These are phyloP conservation scores for Drosophila atripex DNA, from an alignment of 2,888 invertebrate species.

Conservation along the genomic window DNA sequence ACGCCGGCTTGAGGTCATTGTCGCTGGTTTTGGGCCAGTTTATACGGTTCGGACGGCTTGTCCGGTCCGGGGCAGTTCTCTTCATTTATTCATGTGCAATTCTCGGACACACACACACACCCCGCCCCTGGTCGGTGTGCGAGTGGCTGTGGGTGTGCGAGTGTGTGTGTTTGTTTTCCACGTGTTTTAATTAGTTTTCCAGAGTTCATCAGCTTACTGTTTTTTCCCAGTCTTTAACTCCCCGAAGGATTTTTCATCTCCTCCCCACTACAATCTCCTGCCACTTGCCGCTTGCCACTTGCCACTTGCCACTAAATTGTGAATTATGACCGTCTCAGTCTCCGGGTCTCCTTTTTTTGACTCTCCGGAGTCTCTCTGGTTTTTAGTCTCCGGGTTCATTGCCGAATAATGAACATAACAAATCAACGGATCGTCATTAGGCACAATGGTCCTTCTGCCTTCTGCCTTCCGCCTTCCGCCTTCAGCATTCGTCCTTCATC, in stretches of 20 bases:
- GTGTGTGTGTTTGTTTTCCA: constrained; percentile 65
- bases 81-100: constrained; percentile 67
- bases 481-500: background rate
- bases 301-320: constrained; percentile 37
- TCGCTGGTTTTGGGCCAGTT: constrained; percentile 18
- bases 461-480: background rate
- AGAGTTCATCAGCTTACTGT: constrained; percentile 68
- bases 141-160: constrained; percentile 22
- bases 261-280: constrained; percentile 4
- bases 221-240: background rate
- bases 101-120: constrained; percentile 27
- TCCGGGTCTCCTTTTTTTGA: background rate
- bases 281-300: constrained; percentile 1
- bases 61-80: constrained; percentile 27
- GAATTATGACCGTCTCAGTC: constrained; percentile 46
- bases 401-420: constrained; percentile 74
- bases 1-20: constrained; percentile 24
- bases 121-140: constrained; percentile 9
- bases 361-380: constrained; percentile 2
- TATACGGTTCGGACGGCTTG: background rate
- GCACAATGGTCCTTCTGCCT: constrained; percentile 37
- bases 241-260: constrained; percentile 8
- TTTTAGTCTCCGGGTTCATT: constrained; percentile 14
- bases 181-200: constrained; percentile 77
- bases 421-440: constrained; percentile 76